Conservation (phyloP, 2,113 vertebrate species). For the Microcebus ravelobensis region DNA sequence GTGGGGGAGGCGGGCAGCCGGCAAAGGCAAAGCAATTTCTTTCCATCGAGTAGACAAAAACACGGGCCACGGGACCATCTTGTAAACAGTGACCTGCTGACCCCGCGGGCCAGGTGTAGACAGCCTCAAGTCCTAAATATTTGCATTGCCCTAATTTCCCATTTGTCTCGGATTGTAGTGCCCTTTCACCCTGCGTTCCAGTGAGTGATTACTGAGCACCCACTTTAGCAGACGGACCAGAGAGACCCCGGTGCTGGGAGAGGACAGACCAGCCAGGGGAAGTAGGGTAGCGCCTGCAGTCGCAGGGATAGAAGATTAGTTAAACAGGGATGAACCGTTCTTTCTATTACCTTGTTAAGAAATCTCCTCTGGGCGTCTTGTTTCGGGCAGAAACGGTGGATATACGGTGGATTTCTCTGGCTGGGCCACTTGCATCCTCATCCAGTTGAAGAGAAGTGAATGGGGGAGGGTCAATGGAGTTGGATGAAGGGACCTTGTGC, state of each 20-base stretch:
- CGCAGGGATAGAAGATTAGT: background rate
- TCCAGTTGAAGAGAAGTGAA: background rate
- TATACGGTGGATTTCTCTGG: slow-evolving; percentile 7
- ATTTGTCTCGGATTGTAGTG: slow-evolving; percentile 36
- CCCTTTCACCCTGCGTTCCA: background rate
- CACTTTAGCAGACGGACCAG: background rate
- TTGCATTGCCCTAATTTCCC: slow-evolving; percentile 40
- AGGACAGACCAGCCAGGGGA: background rate
- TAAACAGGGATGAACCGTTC: background rate
- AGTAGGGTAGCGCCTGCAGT: background rate
- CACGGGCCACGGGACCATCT: background rate
- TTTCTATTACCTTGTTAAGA: background rate
- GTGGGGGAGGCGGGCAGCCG: background rate
- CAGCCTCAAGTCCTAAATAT: slow-evolving; percentile 63
- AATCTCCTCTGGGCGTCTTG: slow-evolving; percentile 2
- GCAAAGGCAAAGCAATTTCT: slow-evolving; percentile 7
- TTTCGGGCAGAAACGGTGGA: background rate
- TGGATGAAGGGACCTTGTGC: background rate
- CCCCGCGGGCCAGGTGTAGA: slow-evolving; percentile 68
- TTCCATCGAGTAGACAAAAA: slow-evolving; percentile 31
- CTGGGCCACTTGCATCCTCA: background rate
- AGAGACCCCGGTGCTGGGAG: background rate
- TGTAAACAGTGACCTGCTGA: slow-evolving; percentile 63
- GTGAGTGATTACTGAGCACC: slow-evolving; percentile 61
- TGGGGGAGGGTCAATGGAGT: background rate